Evolutionary conservation across 37 sponge, comb jelly and placozoan species (phyloP), one percentile per base, ranked within the genome.

Genomic region (Petrosia ficiformis): DNA sequence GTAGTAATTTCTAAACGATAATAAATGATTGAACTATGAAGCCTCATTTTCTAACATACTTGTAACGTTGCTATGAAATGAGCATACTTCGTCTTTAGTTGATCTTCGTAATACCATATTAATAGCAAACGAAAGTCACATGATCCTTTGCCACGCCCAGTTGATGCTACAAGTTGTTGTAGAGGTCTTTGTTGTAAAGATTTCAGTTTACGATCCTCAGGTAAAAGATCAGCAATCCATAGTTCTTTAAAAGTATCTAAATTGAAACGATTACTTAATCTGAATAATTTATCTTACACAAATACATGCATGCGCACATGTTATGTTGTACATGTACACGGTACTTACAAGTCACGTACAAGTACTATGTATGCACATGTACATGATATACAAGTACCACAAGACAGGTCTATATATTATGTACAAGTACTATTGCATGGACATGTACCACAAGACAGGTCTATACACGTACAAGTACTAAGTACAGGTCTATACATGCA

Each of bases 191-290:
- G 82, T 40, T 71, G 70, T 22, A 92, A 38, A n/a, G 63, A 29
- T 59, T 78, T 90, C 65, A 99, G 75, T 42, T 94, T 95, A 37
- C 99, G 76, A n/a, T 82, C 56, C 3, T 82, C 89, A 1, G 99
- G 96, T 1, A 99, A 80, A n/a, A 99, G 72, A 34, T 72, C 44
- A 32, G 82, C 56, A 29, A 88, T 64, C 89, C 85, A 95, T 48
- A 99, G 68, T 29, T 99, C 93, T 75, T 90, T 87, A 48, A 99
- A 68, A 8, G 91, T 72, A 31, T 97, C 96, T 93, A 73, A 28
- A 72, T 24, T 31, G 25, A 78, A 0, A 35, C 22, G 31, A 44
- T 66, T 28, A n/a, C 16, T n/a, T 39, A 2, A 43, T 24, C 1
- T 2, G 64, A 19, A 11, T 11, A 72, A 19, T 8, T 8, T 56